These are phyloP conservation scores for Incurvaria masculella DNA, from an alignment of 2,888 invertebrate species.

Conservation along the genomic window DNA sequence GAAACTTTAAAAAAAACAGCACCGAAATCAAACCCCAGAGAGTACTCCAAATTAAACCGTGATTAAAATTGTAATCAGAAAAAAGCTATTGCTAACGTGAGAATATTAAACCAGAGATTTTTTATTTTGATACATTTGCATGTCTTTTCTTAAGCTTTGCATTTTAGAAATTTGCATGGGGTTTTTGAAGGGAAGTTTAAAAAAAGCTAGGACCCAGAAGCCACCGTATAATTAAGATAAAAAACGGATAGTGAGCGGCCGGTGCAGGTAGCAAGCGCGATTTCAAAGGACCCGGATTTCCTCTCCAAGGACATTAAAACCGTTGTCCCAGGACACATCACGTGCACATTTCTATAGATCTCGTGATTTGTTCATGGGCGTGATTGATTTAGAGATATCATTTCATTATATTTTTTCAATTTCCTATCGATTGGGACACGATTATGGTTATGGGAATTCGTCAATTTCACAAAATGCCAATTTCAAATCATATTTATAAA, in stretches of 20 bases:
- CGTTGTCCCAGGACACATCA: conserved; percentile 41
- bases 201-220: conserved; percentile 21
- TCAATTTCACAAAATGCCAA: conserved; percentile 8
- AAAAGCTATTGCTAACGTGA: conserved; percentile 39
- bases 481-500: no score
- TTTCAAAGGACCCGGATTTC: conserved; percentile 41
- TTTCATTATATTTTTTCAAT: conserved; percentile 28
- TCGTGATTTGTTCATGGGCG: conserved; percentile 50
- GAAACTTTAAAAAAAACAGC: conserved; percentile 26
- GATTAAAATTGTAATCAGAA: conserved; percentile 45
- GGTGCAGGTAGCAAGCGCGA: no score
- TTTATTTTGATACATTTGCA: conserved; percentile 48
- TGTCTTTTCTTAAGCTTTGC: conserved; percentile 25
- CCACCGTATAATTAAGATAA: conserved; percentile 43
- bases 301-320: conserved; percentile 45
- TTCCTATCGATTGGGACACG: conserved; percentile 1
- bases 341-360: conserved; percentile 48
- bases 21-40: conserved; percentile 52
- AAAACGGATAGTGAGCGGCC: conserved; percentile 28
- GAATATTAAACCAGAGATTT: conserved; percentile 39
- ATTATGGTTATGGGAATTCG: conserved; percentile 25
- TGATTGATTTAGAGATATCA: conserved; percentile 52
- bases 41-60: conserved; percentile 54
- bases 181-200: conserved; percentile 22
- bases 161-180: conserved; percentile 14